Percentiles rank a stretch among this genome's conserved stretches.
Evolutionary conservation across 2,888 invertebrate species (phyloP).

Genomic region (Yponomeuta evonymella): DNA sequence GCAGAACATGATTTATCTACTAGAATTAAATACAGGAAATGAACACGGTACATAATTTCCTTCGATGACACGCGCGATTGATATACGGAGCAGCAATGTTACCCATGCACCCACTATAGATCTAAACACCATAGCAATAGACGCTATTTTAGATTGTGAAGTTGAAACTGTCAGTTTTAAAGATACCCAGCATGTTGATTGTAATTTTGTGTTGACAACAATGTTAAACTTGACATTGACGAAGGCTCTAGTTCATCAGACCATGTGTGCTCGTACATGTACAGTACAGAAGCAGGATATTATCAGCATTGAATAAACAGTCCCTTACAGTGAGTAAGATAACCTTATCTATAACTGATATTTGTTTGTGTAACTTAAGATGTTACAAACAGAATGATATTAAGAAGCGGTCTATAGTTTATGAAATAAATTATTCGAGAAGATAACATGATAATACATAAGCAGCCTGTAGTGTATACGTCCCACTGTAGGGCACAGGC

Average conservation of each 20-base stretch:
- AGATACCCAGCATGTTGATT: background rate
- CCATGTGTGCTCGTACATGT: background rate
- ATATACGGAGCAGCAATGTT: background rate
- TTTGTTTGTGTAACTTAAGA: background rate
- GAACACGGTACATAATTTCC: background rate
- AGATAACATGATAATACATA: too few relatives aligned
- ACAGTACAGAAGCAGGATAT: background rate
- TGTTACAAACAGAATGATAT: background rate
- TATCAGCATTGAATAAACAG: background rate
- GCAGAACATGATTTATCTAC: background rate
- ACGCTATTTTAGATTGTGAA: background rate
- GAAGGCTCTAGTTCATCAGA: background rate
- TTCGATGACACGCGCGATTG: slow-evolving; percentile 1
- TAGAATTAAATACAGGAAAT: background rate
- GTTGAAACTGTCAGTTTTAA: background rate
- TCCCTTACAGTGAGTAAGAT: background rate
- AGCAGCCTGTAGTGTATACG: too few relatives aligned
- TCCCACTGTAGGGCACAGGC: too few relatives aligned
- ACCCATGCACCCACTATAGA: background rate
- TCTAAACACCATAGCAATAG: background rate
- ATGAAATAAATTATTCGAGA: too few relatives aligned
- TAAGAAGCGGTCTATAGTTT: too few relatives aligned
- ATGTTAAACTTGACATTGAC: slow-evolving; percentile 11
- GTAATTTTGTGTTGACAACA: background rate
- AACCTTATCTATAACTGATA: too few relatives aligned